Percentiles rank a stretch among this genome's conserved stretches.
Evolutionary conservation across 1,140 invertebrate genomes (phyloP).

Genomic region (Rhyacophila brunnea): DNA sequence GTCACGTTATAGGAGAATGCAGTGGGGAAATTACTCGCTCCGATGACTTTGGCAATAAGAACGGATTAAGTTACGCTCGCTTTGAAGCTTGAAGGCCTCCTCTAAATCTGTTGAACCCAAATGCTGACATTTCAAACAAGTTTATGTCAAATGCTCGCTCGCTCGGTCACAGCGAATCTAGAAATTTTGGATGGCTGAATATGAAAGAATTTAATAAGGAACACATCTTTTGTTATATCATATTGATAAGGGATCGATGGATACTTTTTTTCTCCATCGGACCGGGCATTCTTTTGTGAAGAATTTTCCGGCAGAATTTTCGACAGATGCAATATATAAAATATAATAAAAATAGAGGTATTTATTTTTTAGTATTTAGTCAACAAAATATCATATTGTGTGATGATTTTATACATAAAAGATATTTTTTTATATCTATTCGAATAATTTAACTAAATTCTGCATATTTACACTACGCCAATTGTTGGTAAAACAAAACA

Average conservation of each 20-base stretch:
- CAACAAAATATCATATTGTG: too few relatives aligned
- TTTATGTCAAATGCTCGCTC: conserved; percentile 32
- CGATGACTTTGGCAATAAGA: conserved; percentile 33
- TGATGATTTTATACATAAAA: too few relatives aligned
- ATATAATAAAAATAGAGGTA: too few relatives aligned
- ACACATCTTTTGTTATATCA: conserved; percentile 14
- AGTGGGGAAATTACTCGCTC: conserved; percentile 33
- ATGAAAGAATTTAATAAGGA: conserved; percentile 35
- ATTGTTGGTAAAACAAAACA: too few relatives aligned
- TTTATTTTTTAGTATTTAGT: too few relatives aligned
- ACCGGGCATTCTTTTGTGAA: too few relatives aligned
- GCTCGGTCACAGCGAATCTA: conserved; percentile 22
- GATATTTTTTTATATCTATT: too few relatives aligned
- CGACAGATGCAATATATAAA: too few relatives aligned
- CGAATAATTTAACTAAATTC: too few relatives aligned
- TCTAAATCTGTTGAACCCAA: conserved; percentile 31
- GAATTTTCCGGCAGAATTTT: too few relatives aligned
- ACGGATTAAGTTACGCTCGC: conserved; percentile 33
- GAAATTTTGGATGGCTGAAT: conserved; percentile 33
- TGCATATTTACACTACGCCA: too few relatives aligned
- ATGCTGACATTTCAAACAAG: conserved; percentile 35
- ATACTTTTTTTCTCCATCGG: not conserved
- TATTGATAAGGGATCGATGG: conserved; percentile 22
- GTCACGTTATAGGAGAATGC: conserved; percentile 29
- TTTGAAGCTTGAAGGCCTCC: conserved; percentile 32